Base-by-base conservation (phyloP, 53 echinoderm and acorn worm genomes). In the Zoroaster sp. region DNA sequence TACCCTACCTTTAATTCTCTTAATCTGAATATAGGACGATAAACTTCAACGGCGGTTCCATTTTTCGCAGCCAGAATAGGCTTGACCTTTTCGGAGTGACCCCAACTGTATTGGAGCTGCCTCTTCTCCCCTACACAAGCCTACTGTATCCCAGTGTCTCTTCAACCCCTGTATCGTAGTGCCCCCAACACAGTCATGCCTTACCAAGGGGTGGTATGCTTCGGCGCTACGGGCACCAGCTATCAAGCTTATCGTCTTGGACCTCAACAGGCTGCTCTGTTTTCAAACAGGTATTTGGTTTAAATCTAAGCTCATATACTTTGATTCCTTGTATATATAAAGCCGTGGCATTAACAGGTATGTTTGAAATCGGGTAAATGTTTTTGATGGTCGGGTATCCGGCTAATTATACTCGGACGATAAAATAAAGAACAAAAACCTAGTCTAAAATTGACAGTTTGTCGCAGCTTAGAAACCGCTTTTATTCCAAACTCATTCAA, bases 51-150 rank as follows among this genome's bases (percentile, higher is more conserved):
- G 96, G 96, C 77, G 93, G 86, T 45, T 43, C 66, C 40, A 68
- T 93, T 28, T 90, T 96, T 3, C 23, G 89, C 36, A 68, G 20
- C 18, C 30, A 68, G 35, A 71, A 77, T 6, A 96, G 99, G 1
- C 55, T 99, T 46, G 77, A 73, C 42, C 85, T 99, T 39, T 90
- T 91, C 4, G 99, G 94, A 4, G 89, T 99, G 0, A 31, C 91
- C 23, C 94, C 94, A 28, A 80, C 88, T 10, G 90, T 94, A 23
- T 31, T 69, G 1, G 75, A 74, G 52, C 92, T 96, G 1, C 99
- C 99, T 6, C 96, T 94, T 14, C 81, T 93, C 53, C 99, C 99
- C 17, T 99, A 93, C 77, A 72, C 87, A 21, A 96, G 96, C 6
- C 66, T 40, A n/a, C 79, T 93, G 12, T 74, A 94, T 12, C 91